Base-by-base conservation (phyloP, 2,113 vertebrate species). In the Chitala chitala region DNA sequence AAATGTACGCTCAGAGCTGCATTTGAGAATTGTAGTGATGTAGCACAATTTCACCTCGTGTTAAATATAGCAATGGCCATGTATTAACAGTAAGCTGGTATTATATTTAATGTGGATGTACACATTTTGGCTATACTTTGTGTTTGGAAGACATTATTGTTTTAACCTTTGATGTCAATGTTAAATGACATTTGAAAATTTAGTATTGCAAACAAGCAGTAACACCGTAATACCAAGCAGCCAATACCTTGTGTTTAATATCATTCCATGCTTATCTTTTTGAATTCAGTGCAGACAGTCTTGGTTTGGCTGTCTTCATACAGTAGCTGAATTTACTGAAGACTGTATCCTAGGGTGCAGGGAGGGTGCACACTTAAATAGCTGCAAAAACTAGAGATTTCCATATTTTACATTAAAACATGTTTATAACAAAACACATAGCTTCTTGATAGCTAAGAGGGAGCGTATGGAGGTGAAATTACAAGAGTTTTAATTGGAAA, bases 341-440 rank as follows among this genome's bases (percentile, higher is more conserved):
- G 12, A 51, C 48, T 51, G 2, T 15, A 51, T 15, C 48, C 9
- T 48, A 9, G 46, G 9, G 9, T 9, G 46, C 46, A 5, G 9
- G 12, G 48, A 2, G 48, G 48, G 48, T 15, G 48, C 2, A 20
- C 48, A 51, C 8, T 9, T 51, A 15, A 2, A 20, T 10, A 51
- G 48, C 48, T 51, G 20, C 20, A 8, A 51, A 51, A 51, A 20
- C 77, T 74, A 75, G 75, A 78, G 77, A 82, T 82, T 82, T 76
- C 78, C 81, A 75, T 80, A 80, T 82, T 84, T 53, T 79, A 87
- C 85, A 80, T 86, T n/a, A n/a, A n/a, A 84, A 85, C 84, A 86
- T 76, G 79, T 79, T 70, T 85, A 85, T 89, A 86, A 87, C 84
- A 87, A 89, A 90, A 89, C 85, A 86, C 77, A 86, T 84, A 86